Conservation (phyloP, 2,113 vertebrate genomes). For the Isurus oxyrinchus region DNA sequence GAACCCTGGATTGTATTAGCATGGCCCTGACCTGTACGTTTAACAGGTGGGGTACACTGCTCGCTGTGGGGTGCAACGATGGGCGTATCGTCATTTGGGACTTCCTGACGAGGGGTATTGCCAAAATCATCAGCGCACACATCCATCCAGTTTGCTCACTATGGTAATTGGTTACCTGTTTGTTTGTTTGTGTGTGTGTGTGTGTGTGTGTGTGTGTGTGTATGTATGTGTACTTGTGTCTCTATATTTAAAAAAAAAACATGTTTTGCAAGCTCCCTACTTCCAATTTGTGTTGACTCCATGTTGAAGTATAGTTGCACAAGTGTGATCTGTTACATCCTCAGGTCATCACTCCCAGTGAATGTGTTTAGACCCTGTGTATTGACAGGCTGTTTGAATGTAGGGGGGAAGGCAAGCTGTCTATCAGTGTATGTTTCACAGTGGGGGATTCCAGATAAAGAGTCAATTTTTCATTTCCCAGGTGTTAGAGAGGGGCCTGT, state of each 20-base stretch:
- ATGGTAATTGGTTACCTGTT: slow-evolving; percentile 61
- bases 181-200: background rate
- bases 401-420: background rate
- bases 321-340: background rate
- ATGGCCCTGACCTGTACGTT: slow-evolving; percentile 99
- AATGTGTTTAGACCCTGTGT: background rate
- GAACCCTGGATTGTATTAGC: slow-evolving; percentile 92
- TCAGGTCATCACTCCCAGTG: background rate
- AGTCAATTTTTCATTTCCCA: background rate
- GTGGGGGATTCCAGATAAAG: background rate
- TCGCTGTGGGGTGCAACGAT: slow-evolving; percentile 94
- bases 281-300: background rate
- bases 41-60: slow-evolving; percentile 93
- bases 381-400: background rate
- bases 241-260: background rate
- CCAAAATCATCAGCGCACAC: slow-evolving; percentile 96
- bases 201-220: too few species aligned
- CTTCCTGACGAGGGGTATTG: slow-evolving; percentile 90
- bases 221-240: background rate
- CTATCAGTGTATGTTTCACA: background rate
- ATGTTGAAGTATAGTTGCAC: background rate
- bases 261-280: background rate
- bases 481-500: too few species aligned
- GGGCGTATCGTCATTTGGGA: slow-evolving; percentile 98
- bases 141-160: slow-evolving; percentile 93